These are phyloP conservation scores for Echinometra lucunter DNA, from an alignment of 53 echinoderm and acorn worm genomes.

Conservation along the genomic window DNA sequence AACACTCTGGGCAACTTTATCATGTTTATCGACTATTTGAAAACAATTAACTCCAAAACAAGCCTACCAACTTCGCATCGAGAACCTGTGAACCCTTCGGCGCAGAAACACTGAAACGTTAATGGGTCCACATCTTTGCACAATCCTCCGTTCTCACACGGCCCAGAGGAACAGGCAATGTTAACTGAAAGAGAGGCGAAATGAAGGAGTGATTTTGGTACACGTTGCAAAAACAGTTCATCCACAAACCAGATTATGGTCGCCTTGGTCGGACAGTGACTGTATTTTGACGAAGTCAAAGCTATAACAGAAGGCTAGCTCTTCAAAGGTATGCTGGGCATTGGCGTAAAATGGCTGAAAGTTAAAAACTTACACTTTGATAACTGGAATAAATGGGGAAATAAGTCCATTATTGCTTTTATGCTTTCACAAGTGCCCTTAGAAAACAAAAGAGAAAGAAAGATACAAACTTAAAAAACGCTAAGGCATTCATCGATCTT, in stretches of 20 bases:
- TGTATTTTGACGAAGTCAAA: background rate
- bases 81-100: background rate
- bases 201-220: too few relatives aligned
- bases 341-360: too few relatives aligned
- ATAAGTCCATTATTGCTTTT: too few relatives aligned
- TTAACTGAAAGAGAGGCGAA: background rate
- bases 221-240: background rate
- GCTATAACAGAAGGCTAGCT: background rate
- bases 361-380: too few relatives aligned
- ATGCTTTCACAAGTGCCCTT: too few relatives aligned
- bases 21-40: too few relatives aligned
- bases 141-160: constrained; percentile 35
- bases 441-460: too few relatives aligned
- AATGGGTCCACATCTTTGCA: background rate
- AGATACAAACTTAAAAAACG: too few relatives aligned
- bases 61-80: constrained; percentile 28
- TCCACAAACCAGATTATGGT: background rate
- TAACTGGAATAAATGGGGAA: too few relatives aligned
- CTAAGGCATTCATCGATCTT: too few relatives aligned
- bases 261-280: background rate
- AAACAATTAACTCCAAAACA: background rate
- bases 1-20: too few relatives aligned
- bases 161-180: background rate
- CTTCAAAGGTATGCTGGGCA: too few relatives aligned
- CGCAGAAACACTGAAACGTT: background rate